These are phyloP conservation scores for Lophotriccus pileatus DNA, from an alignment of 2,797 vertebrate genomes.

Conservation along the genomic window DNA sequence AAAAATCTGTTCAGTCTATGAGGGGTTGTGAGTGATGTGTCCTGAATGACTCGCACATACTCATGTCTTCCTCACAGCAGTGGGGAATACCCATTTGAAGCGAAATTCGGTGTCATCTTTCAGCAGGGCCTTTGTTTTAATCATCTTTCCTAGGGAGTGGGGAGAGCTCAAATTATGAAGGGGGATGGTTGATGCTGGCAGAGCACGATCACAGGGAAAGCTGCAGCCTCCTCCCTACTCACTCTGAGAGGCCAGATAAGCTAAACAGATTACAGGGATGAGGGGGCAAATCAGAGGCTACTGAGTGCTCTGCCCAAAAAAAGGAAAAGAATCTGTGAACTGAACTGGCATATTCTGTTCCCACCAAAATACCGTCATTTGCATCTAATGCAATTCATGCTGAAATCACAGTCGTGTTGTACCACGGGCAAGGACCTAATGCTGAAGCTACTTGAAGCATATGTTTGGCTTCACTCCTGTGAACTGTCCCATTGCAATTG, in stretches of 20 bases:
- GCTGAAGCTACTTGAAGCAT: background rate
- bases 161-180: background rate
- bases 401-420: background rate
- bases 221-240: background rate
- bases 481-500: background rate
- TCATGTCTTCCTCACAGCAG: background rate
- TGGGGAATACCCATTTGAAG: background rate
- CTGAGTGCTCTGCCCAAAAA: background rate
- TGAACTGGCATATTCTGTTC: background rate
- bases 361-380: background rate
- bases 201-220: background rate
- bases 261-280: background rate
- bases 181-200: background rate
- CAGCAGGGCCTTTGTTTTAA: slow-evolving; percentile 32
- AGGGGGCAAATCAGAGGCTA: background rate
- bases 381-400: background rate
- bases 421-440: background rate
- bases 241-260: background rate
- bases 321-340: background rate
- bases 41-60: slow-evolving; percentile 6
- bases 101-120: slow-evolving; percentile 42
- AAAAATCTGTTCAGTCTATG: background rate
- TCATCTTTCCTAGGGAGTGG: background rate
- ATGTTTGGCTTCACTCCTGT: background rate
- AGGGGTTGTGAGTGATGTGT: slow-evolving; percentile 11